Conservation (phyloP, 1,140 invertebrate species). For the Drosophila carrolli region DNA sequence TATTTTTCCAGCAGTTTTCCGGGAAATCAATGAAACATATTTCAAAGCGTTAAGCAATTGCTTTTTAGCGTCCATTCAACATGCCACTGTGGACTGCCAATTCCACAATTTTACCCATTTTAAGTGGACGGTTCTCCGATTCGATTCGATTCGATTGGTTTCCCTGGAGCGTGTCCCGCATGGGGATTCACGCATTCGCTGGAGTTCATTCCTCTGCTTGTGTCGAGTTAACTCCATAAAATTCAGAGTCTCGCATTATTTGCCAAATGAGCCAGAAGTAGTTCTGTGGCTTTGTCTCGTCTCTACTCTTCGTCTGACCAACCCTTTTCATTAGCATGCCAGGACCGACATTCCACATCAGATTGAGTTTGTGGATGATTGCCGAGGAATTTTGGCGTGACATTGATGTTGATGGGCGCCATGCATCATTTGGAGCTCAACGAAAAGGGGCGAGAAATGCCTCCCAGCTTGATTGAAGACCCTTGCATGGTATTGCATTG, state of each 20-base stretch:
- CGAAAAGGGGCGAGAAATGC: neutral
- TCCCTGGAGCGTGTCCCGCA: slow-evolving; percentile 28
- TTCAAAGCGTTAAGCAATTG: slow-evolving; percentile 73
- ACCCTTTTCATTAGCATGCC: slow-evolving; percentile 65
- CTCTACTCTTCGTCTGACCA: neutral
- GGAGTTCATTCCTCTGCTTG: slow-evolving; percentile 2
- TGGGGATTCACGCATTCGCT: slow-evolving; percentile 27
- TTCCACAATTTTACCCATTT: slow-evolving; percentile 34
- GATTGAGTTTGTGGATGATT: slow-evolving; percentile 32
- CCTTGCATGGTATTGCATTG: slow-evolving; percentile 20
- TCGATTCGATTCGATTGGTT: slow-evolving; percentile 44
- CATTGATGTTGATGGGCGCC: slow-evolving; percentile 50
- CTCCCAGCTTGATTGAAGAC: slow-evolving; percentile 27
- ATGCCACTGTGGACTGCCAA: slow-evolving; percentile 17
- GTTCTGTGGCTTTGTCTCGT: slow-evolving; percentile 41
- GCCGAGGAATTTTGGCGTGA: slow-evolving; percentile 39
- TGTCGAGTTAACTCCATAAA: slow-evolving; percentile 45
- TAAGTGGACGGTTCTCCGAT: slow-evolving; percentile 35
- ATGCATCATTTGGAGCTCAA: slow-evolving; percentile 45
- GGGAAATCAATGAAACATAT: slow-evolving; percentile 80
- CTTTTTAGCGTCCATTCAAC: slow-evolving; percentile 56
- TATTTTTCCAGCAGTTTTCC: slow-evolving; percentile 61
- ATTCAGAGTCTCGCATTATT: slow-evolving; percentile 49
- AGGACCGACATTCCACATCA: slow-evolving; percentile 34
- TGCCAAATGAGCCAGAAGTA: slow-evolving; percentile 71